phyloP scores from a whole-genome alignment of 2,888 invertebrate species.

The Tenthredo amoena region DNA sequence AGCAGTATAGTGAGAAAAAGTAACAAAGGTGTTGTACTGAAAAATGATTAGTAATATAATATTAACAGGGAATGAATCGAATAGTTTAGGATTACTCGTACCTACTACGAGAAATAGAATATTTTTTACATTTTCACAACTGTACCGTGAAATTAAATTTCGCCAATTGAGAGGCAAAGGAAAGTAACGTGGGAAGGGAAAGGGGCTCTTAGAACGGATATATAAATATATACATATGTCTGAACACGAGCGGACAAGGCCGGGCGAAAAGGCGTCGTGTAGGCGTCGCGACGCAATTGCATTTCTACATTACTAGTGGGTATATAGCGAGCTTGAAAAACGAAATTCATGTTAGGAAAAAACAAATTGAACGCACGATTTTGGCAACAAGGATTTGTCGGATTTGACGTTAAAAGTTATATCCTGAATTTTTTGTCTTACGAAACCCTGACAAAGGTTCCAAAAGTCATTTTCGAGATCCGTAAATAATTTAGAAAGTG shows the following conservation, averaged over 20 bases:
- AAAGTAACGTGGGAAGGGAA: constrained; percentile 29
- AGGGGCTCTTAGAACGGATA: constrained; percentile 23
- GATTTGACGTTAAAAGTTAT: neutral
- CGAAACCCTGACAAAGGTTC: neutral
- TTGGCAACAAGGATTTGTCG: neutral
- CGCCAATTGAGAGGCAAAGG: neutral
- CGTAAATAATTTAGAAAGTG: neutral
- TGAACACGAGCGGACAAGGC: constrained; percentile 13
- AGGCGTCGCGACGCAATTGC: constrained; percentile 45
- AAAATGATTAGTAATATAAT: neutral
- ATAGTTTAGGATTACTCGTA: neutral
- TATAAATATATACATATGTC: constrained; percentile 19
- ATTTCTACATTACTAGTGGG: neutral
- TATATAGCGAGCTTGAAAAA: neutral
- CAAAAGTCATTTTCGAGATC: neutral
- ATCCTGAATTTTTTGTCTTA: neutral
- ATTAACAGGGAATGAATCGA: neutral
- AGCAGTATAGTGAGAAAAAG: neutral
- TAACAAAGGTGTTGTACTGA: neutral
- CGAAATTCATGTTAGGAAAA: neutral
- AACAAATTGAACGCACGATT: neutral
- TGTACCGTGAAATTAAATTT: neutral
- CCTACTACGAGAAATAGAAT: neutral
- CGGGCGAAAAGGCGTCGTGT: constrained; percentile 6
- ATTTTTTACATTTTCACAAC: neutral